Conservation (phyloP, 2,113 vertebrate genomes). For the Toxotes jaculatrix region DNA sequence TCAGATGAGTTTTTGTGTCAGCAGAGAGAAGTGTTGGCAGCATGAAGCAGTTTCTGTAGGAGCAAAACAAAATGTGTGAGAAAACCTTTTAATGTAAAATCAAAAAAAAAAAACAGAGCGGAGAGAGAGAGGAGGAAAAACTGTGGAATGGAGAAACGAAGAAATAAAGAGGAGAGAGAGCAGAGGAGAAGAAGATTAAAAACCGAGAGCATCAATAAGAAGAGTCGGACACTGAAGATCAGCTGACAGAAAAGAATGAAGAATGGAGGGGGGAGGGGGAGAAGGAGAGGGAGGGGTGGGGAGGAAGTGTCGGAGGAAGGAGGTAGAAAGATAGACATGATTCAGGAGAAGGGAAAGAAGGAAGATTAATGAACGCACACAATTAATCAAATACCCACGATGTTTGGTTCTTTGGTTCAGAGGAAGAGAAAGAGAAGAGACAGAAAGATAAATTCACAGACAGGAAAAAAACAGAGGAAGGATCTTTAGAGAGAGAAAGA, state of each 20-base stretch:
- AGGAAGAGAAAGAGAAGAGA: no score
- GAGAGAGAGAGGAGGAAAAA: no score
- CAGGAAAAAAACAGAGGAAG: no score
- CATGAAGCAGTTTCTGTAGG: no score
- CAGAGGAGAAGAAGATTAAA: not conserved
- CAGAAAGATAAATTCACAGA: no score
- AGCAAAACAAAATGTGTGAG: no score
- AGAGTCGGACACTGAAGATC: not conserved
- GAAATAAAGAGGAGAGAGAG: not conserved
- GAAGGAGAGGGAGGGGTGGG: not conserved
- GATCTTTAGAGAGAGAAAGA: not conserved
- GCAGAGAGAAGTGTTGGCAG: no score
- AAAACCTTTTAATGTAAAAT: not conserved
- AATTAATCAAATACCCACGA: not conserved
- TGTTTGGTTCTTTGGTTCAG: not conserved
- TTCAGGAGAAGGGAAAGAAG: not conserved
- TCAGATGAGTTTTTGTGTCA: no score
- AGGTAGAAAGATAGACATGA: not conserved
- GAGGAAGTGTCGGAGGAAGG: not conserved
- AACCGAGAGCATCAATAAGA: not conserved
- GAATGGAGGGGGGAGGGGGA: not conserved
- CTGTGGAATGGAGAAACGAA: not conserved
- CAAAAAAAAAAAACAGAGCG: no score
- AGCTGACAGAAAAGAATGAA: not conserved
- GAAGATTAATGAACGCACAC: not conserved